Conservation (phyloP, 1,140 invertebrate genomes). For the Drosophila albomicans region DNA sequence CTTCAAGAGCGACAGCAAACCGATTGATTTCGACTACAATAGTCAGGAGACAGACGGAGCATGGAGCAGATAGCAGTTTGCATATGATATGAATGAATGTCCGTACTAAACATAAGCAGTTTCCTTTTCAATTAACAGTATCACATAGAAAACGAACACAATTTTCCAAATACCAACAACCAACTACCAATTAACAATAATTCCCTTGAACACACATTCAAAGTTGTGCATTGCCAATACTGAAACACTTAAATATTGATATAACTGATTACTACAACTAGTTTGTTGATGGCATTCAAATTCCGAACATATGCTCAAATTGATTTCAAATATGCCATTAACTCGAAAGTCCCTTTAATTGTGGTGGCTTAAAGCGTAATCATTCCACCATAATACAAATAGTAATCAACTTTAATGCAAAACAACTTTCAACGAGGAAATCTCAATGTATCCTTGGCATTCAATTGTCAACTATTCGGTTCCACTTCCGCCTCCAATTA, state of each 20-base stretch:
- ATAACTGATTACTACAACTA: constrained; percentile 8
- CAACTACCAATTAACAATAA: constrained; percentile 11
- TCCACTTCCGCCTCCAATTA: constrained; percentile 19
- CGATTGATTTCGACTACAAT: constrained; percentile 40
- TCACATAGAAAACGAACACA: constrained; percentile 22
- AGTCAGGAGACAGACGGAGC: constrained; percentile 28
- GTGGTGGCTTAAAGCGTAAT: constrained; percentile 23
- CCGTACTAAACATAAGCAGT: constrained; percentile 78
- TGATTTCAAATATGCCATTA: constrained; percentile 13
- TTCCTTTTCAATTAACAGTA: constrained; percentile 49
- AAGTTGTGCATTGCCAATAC: constrained; percentile 15
- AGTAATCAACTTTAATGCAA: constrained; percentile 19
- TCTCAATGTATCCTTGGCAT: constrained; percentile 12
- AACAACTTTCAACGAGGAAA: background rate
- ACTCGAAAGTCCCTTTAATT: constrained; percentile 15
- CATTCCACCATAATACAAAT: constrained; percentile 31
- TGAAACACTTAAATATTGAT: background rate
- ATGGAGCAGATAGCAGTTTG: constrained; percentile 49
- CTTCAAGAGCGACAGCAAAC: constrained; percentile 23
- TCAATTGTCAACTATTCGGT: constrained; percentile 9
- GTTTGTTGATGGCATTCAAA: constrained; percentile 25
- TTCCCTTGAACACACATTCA: constrained; percentile 1
- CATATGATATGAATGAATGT: constrained; percentile 76
- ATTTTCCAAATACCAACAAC: constrained; percentile 16
- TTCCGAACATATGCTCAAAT: constrained; percentile 13